Evolutionary conservation across 1,140 invertebrate genomes (phyloP).

Genomic region (Dolichoris vasculosae): DNA sequence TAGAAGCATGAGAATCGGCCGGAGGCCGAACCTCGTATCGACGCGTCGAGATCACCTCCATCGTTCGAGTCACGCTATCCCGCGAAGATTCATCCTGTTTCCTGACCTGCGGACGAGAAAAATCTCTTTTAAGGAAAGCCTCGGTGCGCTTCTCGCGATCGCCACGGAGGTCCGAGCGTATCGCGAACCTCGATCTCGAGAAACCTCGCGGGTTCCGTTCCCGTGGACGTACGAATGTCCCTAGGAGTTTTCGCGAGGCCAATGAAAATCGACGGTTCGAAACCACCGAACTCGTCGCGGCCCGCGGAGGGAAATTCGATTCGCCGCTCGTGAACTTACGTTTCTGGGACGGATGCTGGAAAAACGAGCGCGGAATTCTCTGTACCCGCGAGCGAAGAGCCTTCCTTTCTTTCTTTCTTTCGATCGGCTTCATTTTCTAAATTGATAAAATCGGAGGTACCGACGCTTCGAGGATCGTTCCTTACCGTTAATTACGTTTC

Average conservation of each 20-base stretch:
- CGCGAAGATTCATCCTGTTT: constrained; percentile 46
- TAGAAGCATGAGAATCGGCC: constrained; percentile 60
- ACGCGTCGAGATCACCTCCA: constrained; percentile 72
- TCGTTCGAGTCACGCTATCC: constrained; percentile 54
- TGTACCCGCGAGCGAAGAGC: too few species aligned
- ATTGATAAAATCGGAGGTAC: neutral
- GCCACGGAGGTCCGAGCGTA: neutral
- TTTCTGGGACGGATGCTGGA: neutral
- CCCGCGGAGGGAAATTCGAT: neutral
- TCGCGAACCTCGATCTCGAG: neutral
- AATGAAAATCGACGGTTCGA: too few species aligned
- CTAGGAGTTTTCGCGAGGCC: neutral
- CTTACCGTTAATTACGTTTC: neutral
- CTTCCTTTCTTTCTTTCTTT: neutral
- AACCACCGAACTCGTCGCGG: too few species aligned
- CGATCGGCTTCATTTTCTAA: neutral
- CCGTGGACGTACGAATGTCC: constrained; percentile 15
- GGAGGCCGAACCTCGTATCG: constrained; percentile 70
- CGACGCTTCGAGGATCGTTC: neutral
- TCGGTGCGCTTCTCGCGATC: neutral
- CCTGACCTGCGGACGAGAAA: constrained; percentile 44
- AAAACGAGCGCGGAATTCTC: neutral
- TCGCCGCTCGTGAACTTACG: neutral
- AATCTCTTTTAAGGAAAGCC: constrained; percentile 41
- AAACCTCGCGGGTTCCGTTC: neutral